Evolutionary conservation across 2,113 vertebrate genomes (phyloP), one percentile per base, ranked within the genome.

Genomic region (Nothoprocta pentlandii): DNA sequence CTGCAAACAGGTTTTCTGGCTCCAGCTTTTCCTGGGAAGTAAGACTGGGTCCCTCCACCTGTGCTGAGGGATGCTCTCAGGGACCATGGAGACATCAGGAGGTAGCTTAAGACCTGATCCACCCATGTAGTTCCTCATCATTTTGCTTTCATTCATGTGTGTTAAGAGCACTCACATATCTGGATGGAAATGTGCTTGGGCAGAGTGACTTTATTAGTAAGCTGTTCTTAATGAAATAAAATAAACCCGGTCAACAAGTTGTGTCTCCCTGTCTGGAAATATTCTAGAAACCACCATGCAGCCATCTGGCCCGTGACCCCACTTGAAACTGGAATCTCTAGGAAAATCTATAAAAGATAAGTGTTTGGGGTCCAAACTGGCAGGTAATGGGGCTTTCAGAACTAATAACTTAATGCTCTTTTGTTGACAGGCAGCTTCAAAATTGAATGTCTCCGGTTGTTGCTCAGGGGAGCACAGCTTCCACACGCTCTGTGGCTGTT

Each of bases 371-470:
- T 95, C 81, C 86, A 70, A 95, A 86, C 76, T 32, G 54, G 80
- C 83, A 85, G 94, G 71, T 92, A 96, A 96, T 95, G 51, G 87
- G 96, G 81, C 95, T 92, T 92, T 94, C 86, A 94, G 67, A 87
- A 90, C 86, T 97, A 96, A 97, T 96, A 91, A 89, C 84, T 90
- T 96, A 86, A 83, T 97, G 90, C 75, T 77, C 94, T 95, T 94
- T 96, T 80, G 70, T 92, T 93, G 96, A 96, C 94, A 96, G 96
- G 95, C 94, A 96, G 87, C 69, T 96, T 97, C 81, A 94, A 96
- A 98, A 97, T 93, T 92, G 92, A 97, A 94, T 95, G 91, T 96
- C 89, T 96, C 75, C 96, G 83, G 51, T 92, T 90, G 79, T 95
- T 96, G 41, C 94, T 97, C 62, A 71, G 93, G 94, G 93, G 95